Conservation (phyloP, 2,888 invertebrate species). For the Linhomoeus sp. region DNA sequence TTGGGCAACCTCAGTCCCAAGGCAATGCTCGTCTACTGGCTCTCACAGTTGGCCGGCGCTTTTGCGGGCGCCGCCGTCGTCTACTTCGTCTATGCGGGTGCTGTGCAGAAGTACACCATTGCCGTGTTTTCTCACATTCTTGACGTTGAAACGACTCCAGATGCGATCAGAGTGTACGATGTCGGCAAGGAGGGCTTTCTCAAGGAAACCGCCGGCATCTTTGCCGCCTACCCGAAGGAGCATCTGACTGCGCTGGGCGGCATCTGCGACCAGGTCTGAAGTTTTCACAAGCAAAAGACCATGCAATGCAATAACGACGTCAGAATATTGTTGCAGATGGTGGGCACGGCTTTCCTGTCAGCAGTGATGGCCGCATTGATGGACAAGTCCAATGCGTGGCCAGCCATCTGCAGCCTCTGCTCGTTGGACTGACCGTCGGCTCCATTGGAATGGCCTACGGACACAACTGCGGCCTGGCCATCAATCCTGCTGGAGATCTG, state of each 20-base stretch:
- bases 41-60: not conserved
- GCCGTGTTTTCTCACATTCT: no score
- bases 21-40: not conserved
- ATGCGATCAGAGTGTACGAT: no score
- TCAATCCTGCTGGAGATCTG: constrained; percentile 42
- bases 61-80: not conserved
- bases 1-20: not conserved
- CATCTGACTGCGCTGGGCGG: constrained; percentile 31
- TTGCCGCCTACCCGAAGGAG: constrained; percentile 35
- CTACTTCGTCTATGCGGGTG: constrained; percentile 6
- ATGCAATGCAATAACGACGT: not conserved
- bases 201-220: constrained; percentile 36
- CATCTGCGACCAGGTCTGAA: constrained; percentile 36
- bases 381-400: constrained; percentile 18
- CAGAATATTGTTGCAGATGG: constrained; percentile 11
- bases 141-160: no score
- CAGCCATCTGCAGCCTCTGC: constrained; percentile 16
- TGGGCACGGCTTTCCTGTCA: constrained; percentile 17
- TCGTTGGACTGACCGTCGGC: constrained; percentile 14
- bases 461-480: constrained; percentile 38
- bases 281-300: not conserved
- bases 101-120: no score
- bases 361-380: constrained; percentile 19
- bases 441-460: constrained; percentile 29
- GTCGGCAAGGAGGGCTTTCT: no score